Evolutionary conservation across 2,888 invertebrate species (phyloP), one percentile per base, ranked within the genome.

Genomic region (Holacanthella duospinosa): DNA sequence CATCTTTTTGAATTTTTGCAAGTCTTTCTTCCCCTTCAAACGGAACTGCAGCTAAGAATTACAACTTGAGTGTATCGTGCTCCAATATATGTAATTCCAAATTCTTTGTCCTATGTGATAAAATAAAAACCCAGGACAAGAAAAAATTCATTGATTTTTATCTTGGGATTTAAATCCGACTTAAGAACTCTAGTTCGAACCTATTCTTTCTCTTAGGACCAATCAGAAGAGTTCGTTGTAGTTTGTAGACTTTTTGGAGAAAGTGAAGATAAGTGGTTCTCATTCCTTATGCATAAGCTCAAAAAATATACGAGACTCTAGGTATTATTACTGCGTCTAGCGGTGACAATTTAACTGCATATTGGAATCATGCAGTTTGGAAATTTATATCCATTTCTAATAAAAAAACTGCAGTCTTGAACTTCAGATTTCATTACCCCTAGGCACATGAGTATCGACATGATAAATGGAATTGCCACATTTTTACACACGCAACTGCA

Each of bases 361-460:
- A 48, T 48, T 48, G 48, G 48, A 48, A 48, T 48, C 48, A 48
- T 48, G 48, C 48, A 48, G 16, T 48, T 48, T n/a, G n/a, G 16
- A n/a, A 21, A 48, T 48, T 48, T 48, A 48, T 48, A 36, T 36
- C 16, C 36, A 36, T 36, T 36, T 36, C 36, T 36, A 36, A 36
- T 36, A 36, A 36, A 36, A n/a, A n/a, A n/a, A 36, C 9, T 36
- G 36, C 36, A 36, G 9, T 36, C 16, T 16, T 36, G 36, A 36
- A 36, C 36, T 36, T 36, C 36, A 36, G 36, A 36, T 36, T 36
- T 36, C 36, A 36, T 36, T 36, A 16, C 36, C 36, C 16, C 36
- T 36, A 36, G 9, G 36, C 36, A 36, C 36, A 36, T 36, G 16
- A 36, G 36, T 9, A 36, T 36, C 36, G 36, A 36, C 36, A 36